These are phyloP conservation scores for Echinarachnius parma DNA, from an alignment of 53 echinoderm and acorn worm genomes.

Conservation along the genomic window DNA sequence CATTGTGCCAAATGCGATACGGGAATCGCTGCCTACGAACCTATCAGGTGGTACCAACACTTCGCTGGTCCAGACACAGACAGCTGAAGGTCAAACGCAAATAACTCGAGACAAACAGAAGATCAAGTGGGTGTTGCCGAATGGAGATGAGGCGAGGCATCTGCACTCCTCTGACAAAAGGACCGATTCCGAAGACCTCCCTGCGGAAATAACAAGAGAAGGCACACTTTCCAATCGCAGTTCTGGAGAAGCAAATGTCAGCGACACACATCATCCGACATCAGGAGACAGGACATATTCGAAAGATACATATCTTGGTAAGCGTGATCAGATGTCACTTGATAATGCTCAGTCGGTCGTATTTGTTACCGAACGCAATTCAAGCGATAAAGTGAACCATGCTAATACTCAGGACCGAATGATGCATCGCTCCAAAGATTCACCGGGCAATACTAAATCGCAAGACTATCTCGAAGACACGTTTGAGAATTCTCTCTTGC, in stretches of 20 bases:
- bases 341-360: not conserved
- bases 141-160: no score
- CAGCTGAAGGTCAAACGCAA: no score
- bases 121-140: conserved; percentile 21
- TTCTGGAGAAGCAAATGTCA: not conserved
- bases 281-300: no score
- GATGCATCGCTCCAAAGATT: not conserved
- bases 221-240: no score
- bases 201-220: no score
- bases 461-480: not conserved
- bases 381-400: not conserved
- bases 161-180: not conserved
- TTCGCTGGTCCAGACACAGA: not conserved
- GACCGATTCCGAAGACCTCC: not conserved
- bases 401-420: not conserved
- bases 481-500: no score
- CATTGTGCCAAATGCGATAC: no score
- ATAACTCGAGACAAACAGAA: no score
- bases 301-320: not conserved
- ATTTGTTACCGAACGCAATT: conserved; percentile 6
- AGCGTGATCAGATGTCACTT: no score
- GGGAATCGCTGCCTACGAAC: no score
- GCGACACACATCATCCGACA: no score
- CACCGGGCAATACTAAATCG: not conserved
- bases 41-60: no score